Base-by-base conservation (phyloP, 2,113 vertebrate genomes). In the Anarhynchus alexandrinus region DNA sequence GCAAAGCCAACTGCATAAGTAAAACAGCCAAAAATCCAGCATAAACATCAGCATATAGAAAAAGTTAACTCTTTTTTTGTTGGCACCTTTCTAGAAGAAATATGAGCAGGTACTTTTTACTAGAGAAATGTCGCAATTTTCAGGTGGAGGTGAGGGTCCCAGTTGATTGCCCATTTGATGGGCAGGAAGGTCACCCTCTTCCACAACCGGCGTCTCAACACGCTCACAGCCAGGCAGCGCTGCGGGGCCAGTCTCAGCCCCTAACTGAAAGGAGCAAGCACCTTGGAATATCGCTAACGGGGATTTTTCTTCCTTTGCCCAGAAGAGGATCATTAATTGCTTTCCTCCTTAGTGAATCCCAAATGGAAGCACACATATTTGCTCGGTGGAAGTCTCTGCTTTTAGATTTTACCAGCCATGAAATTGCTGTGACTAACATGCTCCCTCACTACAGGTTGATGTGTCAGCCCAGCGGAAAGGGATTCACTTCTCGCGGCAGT, bases 211-310 rank as follows among this genome's bases (percentile, higher is more conserved):
- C 51, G 51, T 51, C 45, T 49, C 11, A 51, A 51, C 49, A 43
- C 11, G 2, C 49, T 20, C 70, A 4, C 29, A 51, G 62, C 47
- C 77, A 8, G 40, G 55, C 70, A 88, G 40, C 1, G 1, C 74
- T 9, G 15, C 4, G 10, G 13, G 47, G 29, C 1, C 0, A 51
- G 22, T 12, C 54, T 15, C 67, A 21, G 59, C 32, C 47, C 58
- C 36, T 1, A 0, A 0, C 2, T 0, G 36, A 42, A 71, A 55
- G 23, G 2, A 49, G 62, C 40, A 26, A 73, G 70, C 81, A 32
- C 69, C 55, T 12, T 17, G 21, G 8, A 82, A 20, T 1, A 11
- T 10, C 9, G 0, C 64, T 23, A 29, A 42, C 0, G 5, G 30
- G 21, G 7, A 5, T 6, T 4, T 25, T 38, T 1, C 12, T 29